These are phyloP conservation scores for Epinotia ramella DNA, from an alignment of 2,888 invertebrate genomes.

Conservation along the genomic window DNA sequence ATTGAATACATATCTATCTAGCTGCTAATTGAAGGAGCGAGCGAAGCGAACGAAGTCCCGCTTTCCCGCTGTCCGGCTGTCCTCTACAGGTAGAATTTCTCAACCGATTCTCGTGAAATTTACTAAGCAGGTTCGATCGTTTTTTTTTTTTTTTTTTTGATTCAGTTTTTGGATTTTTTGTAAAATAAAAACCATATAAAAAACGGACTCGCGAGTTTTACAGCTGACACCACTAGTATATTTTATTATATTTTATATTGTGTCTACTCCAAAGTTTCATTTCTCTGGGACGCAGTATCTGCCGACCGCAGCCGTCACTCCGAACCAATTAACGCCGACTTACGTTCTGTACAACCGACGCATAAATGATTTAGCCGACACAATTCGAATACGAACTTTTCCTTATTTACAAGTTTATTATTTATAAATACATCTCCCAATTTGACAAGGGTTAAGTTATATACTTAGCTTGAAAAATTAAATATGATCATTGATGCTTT, in stretches of 20 bases:
- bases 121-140: no score
- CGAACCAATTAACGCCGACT: constrained; percentile 3
- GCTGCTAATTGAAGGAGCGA: no score
- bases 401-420: constrained; percentile 25
- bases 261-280: neutral
- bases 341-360: constrained; percentile 18
- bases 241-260: no score
- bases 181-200: no score
- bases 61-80: no score
- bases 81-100: no score
- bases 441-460: neutral
- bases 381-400: constrained; percentile 12
- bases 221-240: no score
- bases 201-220: no score
- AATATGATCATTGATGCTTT: constrained; percentile 50
- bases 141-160: no score
- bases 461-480: constrained; percentile 22
- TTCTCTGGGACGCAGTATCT: neutral
- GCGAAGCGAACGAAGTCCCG: no score
- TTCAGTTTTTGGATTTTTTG: no score
- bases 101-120: no score
- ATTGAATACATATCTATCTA: neutral
- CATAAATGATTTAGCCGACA: constrained; percentile 31
- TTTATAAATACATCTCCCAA: neutral
- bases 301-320: neutral